Evolutionary conservation across 2,113 vertebrate species (phyloP), one percentile per base, ranked within the genome.

Genomic region (Etia nguti): DNA sequence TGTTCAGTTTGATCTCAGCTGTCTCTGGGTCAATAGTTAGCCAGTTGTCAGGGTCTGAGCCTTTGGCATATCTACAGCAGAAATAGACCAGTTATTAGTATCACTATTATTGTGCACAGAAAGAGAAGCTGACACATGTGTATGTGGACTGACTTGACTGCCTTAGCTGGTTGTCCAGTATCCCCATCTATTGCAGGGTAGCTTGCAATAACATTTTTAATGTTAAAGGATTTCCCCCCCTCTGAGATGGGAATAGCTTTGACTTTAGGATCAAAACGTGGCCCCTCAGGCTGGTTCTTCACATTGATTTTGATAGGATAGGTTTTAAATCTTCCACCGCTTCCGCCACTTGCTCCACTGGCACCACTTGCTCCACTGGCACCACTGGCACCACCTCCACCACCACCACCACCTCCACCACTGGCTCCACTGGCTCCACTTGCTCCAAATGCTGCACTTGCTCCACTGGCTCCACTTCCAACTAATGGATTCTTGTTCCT

Each of bases 121-220:
- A 13, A 79, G 2, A 6, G 20, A 59, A 84, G 22, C 10, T 82
- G 12, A 34, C 11, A 22, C 4, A 55, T 20, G 31, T 20, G 5
- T 3, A 31, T 50, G 1, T 52, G 56, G 54, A 92, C 95, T 88
- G 31, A 99, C 98, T 95, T 96, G 93, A 99, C 97, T 10, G 97
- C 97, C 26, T 96, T 60, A 34, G 98, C 98, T 50, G 90, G 85
- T 88, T 89, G 75, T 24, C 96, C 94, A 3, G 97, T 98, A 93
- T 99, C 98, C 65, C 93, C 83, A 91, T 99, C 97, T 0, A 93
- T 82, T 83, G 98, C 98, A 52, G 92, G 90, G 79, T 98, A 97
- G 0, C 7, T 92, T 82, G 92, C 95, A 29, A 99, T 55, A 3
- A 96, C 38, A 4, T 96, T 89, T 2, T 88, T 18, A 22, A 95